phyloP scores from a whole-genome alignment of 2,888 invertebrate species.

The Dryobota labecula region DNA sequence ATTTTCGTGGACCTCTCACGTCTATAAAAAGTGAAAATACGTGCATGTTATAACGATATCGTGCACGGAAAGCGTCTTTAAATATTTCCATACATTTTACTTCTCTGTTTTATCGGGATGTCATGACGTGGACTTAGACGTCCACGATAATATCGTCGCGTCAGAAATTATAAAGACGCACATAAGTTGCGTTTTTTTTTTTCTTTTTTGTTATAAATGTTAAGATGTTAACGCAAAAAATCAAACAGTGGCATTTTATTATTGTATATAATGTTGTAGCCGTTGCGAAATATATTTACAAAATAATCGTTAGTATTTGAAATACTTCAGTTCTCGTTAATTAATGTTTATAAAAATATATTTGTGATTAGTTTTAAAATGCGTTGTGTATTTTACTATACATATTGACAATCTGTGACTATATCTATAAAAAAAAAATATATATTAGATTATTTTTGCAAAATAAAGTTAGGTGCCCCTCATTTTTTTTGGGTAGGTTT shows the following conservation, averaged over 20 bases:
- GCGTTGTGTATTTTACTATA: conserved; percentile 45
- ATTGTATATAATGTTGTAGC: conserved; percentile 23
- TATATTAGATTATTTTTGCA: not conserved
- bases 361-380: conserved; percentile 48
- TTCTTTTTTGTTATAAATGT: conserved; percentile 22
- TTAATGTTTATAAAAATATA: conserved; percentile 35
- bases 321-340: conserved; percentile 41
- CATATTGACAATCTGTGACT: conserved; percentile 50
- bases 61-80: no score
- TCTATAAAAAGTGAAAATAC: no score
- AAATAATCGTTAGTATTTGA: conserved; percentile 33
- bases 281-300: conserved; percentile 29
- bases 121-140: no score
- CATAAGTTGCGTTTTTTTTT: not conserved
- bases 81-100: no score
- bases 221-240: conserved; percentile 23
- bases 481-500: not conserved
- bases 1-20: no score
- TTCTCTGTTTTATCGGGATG: no score
- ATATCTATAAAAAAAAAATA: not conserved
- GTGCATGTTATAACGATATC: no score
- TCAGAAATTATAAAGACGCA: no score
- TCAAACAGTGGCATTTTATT: conserved; percentile 2
- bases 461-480: not conserved
- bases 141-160: no score